Evolutionary conservation across 2,888 invertebrate genomes (phyloP).

Genomic region (Trissoscelio sp.): DNA sequence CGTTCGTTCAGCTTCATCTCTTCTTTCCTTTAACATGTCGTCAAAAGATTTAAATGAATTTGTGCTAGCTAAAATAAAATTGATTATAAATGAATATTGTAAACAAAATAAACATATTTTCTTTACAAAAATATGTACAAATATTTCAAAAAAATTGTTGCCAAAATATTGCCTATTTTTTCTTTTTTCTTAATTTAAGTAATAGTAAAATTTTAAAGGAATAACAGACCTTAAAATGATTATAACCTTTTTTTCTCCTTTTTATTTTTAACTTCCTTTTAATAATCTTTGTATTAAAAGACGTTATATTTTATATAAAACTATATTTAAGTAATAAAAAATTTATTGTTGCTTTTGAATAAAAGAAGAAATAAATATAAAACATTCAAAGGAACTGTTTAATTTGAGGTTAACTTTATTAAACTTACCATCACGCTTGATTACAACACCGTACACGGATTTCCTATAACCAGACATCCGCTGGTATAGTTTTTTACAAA

Average conservation of each 20-base stretch:
- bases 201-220: too few species aligned
- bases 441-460: constrained; percentile 20
- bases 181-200: too few species aligned
- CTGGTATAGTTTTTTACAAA: neutral
- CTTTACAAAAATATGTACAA: too few species aligned
- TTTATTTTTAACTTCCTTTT: too few species aligned
- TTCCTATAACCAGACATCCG: constrained; percentile 17
- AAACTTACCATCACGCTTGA: constrained; percentile 56
- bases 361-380: too few species aligned
- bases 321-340: too few species aligned
- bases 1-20: constrained; percentile 88
- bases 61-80: constrained; percentile 9
- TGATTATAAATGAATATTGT: neutral
- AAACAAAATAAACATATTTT: neutral
- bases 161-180: too few species aligned
- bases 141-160: neutral
- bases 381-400: neutral
- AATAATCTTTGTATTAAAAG: too few species aligned
- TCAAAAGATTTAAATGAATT: constrained; percentile 83
- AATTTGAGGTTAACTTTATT: constrained; percentile 61
- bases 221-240: too few species aligned
- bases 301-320: too few species aligned
- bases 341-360: too few species aligned
- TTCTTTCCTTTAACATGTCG: constrained; percentile 86
- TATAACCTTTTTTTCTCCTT: too few species aligned